Evolutionary conservation across 1,140 invertebrate species (phyloP), one percentile per base, ranked within the genome.

Genomic region (Scylla paramamosain): DNA sequence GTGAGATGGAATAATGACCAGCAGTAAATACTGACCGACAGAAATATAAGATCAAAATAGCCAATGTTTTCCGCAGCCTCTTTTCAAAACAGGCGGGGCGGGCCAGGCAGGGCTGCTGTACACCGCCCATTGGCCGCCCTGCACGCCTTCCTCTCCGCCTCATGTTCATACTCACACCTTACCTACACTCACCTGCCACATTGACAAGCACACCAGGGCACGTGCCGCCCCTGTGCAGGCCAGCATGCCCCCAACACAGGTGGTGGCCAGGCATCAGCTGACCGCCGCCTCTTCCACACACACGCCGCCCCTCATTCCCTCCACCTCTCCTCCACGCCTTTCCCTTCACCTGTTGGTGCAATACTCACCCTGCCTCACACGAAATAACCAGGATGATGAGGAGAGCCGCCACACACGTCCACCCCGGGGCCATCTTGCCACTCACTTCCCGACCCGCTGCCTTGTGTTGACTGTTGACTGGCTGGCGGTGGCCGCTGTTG

Each of bases 351-450:
- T n/a, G 3, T 25, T n/a, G 12, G 32, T 20, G 45, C 3, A 45
- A 0, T 45, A 46, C 88, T 90, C 29, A 90, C 88, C 88, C 88
- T 25, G 88, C 88, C 39, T 90, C 88, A 46, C 88, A 90, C 10
- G 88, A 46, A 10, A 90, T 90, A 6, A 90, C 48, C 8, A 90
- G 39, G 39, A 90, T n/a, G 25, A 90, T n/a, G 31, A 90, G 32
- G 20, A 77, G n/a, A n/a, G 20, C 12, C 4, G 25, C 67, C 4
- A 77, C 20, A 77, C 67, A 77, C 25, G 67, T 77, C 67, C 67
- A 77, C 67, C 67, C 20, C 67, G 67, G 67, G 12, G 67, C 67
- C 67, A 77, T 77, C 67, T 77, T 77, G 67, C 3, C 25, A 77
- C 25, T 77, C 16, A 59, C 52, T 59, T 14, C 52, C 52, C 16